Base-by-base conservation (phyloP, 2,113 vertebrate genomes). In the Stigmatopora nigra region DNA sequence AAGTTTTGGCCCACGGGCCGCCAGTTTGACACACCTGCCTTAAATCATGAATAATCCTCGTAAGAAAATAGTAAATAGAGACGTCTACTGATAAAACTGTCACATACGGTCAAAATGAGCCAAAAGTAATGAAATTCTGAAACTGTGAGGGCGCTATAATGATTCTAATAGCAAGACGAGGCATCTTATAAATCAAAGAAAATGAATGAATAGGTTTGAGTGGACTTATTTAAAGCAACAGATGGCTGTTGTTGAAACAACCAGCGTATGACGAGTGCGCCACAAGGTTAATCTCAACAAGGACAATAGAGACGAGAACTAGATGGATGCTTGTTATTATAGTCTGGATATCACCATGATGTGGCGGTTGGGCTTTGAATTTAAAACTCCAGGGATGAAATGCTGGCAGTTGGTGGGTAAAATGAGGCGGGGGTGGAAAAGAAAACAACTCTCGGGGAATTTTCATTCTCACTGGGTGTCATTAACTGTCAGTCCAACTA, bases 401-500 rank as follows among this genome's bases (percentile, higher is more conserved):
- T 62, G 72, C 64, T 71, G 70, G 64, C 65, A 67, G 48, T 64
- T 68, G 80, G 68, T 71, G 64, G 71, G 58, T 55, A 45, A 59
- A 63, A 60, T 12, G 12, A 19, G 41, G 25, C 25, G 25, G 25
- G 25, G 38, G 41, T 44, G 5, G 38, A n/a, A 59, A 19, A 22
- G 12, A 56, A 14, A 56, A 56, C 3, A 31, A 45, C 11, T 80
- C 70, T 31, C 46, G 2, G 82, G 76, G 83, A 73, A 63, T 77
- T 78, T 59, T 47, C 62, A 56, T 76, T 79, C 83, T 81, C 83
- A 64, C 66, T 68, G 73, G 83, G 81, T 76, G 82, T 80, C 84
- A 86, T 85, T 84, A 84, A 74, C 80, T 84, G 83, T 84, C 87
- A 84, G 65, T 86, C 83, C 81, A 64, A 59, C 78, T 73, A 80